These are phyloP conservation scores for Helicorthomorpha holstii DNA, from an alignment of 1,140 invertebrate genomes.

Conservation along the genomic window DNA sequence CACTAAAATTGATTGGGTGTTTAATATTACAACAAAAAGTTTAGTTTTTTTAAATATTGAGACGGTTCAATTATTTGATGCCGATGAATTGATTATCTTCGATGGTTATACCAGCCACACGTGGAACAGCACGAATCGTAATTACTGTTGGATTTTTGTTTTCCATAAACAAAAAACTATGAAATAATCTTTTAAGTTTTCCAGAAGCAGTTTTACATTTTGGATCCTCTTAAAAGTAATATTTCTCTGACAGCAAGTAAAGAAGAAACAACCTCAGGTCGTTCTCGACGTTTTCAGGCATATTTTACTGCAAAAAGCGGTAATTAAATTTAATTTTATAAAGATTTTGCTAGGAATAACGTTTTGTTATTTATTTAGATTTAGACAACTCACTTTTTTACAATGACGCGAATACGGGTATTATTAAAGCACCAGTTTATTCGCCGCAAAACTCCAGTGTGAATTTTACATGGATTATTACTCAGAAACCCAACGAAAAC, in stretches of 20 bases:
- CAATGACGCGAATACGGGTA: background rate
- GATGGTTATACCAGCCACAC: background rate
- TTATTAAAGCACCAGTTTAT: background rate
- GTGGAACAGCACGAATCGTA: no score
- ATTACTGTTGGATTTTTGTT: no score
- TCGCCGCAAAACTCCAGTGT: background rate
- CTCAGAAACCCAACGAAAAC: background rate
- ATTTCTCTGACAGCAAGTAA: background rate
- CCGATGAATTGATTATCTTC: background rate
- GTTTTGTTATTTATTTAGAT: no score
- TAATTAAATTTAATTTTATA: background rate
- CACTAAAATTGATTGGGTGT: background rate
- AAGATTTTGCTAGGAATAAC: no score
- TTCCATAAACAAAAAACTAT: no score
- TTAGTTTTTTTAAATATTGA: background rate
- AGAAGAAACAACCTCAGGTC: background rate
- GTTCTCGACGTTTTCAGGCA: background rate
- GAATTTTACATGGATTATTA: background rate
- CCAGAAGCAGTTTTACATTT: no score
- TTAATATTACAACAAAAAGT: background rate
- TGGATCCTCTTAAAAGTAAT: background rate
- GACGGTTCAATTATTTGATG: background rate
- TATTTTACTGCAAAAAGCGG: background rate
- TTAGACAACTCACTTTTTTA: background rate
- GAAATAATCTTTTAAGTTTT: no score